A percentile compares a stretch with the other conserved stretches of the same genome.
phyloP scores from a whole-genome alignment of 2,888 invertebrate genomes.

The Microchrysa polita region DNA sequence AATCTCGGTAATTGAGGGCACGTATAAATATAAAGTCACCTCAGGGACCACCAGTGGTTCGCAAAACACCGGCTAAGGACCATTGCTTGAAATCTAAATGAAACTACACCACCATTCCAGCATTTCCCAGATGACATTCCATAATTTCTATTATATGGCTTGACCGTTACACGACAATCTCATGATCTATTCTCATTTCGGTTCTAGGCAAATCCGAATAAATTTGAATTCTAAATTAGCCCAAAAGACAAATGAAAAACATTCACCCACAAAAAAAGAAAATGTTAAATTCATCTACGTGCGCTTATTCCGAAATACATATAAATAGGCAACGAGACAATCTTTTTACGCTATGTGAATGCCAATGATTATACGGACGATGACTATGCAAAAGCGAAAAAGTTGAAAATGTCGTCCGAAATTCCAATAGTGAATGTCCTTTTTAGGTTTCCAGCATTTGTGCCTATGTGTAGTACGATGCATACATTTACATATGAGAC shows the following conservation, averaged over 20 bases:
- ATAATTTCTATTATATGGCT: too few relatives aligned
- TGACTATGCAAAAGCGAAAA: background rate
- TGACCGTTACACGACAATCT: slow-evolving; percentile 2
- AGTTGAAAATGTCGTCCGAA: background rate
- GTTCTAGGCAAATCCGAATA: slow-evolving; percentile 38
- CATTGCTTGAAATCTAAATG: too few relatives aligned
- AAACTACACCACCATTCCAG: too few relatives aligned
- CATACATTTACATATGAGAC: background rate
- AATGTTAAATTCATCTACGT: too few relatives aligned
- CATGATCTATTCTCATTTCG: slow-evolving; percentile 26
- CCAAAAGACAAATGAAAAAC: background rate
- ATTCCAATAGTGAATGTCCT: background rate
- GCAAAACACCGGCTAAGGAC: too few relatives aligned
- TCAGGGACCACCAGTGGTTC: too few relatives aligned
- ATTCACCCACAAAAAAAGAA: too few relatives aligned
- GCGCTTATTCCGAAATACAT: too few relatives aligned
- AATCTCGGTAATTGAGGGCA: too few relatives aligned
- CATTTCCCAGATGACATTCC: too few relatives aligned
- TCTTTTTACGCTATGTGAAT: slow-evolving; percentile 1
- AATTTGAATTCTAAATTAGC: slow-evolving; percentile 38
- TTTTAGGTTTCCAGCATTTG: background rate
- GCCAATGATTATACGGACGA: slow-evolving; percentile 3
- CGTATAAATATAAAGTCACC: too few relatives aligned
- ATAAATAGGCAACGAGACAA: background rate
- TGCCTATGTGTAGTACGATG: background rate